These are phyloP conservation scores for Dinocampus coccinellae DNA, from an alignment of 2,888 invertebrate species.

Conservation along the genomic window DNA sequence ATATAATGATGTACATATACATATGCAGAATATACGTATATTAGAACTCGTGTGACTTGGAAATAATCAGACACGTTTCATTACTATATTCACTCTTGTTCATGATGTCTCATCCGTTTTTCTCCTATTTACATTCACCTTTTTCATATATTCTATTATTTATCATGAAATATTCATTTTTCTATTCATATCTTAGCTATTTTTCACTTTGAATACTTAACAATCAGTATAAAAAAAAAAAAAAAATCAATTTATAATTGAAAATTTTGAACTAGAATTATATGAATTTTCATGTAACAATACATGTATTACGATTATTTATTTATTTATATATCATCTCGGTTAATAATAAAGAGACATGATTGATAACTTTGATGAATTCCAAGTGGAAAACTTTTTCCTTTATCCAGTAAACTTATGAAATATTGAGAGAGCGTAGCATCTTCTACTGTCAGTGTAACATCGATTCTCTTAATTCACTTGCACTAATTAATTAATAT, in stretches of 20 bases:
- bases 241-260: too few species aligned
- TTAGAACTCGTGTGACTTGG: background rate
- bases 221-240: too few species aligned
- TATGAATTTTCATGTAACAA: too few species aligned
- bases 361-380: constrained; percentile 18
- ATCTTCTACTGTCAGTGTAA: background rate
- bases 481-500: constrained; percentile 55
- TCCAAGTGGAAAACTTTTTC: constrained; percentile 14
- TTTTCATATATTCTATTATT: too few species aligned
- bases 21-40: too few species aligned
- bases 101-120: background rate
- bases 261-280: too few species aligned
- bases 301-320: too few species aligned
- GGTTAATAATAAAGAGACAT: background rate
- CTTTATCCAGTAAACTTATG: constrained; percentile 22
- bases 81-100: background rate
- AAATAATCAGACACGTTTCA: constrained; percentile 14
- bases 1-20: too few species aligned
- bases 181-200: too few species aligned
- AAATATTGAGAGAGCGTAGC: constrained; percentile 1
- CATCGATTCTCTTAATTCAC: constrained; percentile 14
- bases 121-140: background rate
- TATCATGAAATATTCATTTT: background rate
- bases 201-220: too few species aligned
- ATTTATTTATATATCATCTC: too few species aligned